Evolutionary conservation across 2,797 vertebrate species (phyloP).

Genomic region (Setipinna tenuifilis): DNA sequence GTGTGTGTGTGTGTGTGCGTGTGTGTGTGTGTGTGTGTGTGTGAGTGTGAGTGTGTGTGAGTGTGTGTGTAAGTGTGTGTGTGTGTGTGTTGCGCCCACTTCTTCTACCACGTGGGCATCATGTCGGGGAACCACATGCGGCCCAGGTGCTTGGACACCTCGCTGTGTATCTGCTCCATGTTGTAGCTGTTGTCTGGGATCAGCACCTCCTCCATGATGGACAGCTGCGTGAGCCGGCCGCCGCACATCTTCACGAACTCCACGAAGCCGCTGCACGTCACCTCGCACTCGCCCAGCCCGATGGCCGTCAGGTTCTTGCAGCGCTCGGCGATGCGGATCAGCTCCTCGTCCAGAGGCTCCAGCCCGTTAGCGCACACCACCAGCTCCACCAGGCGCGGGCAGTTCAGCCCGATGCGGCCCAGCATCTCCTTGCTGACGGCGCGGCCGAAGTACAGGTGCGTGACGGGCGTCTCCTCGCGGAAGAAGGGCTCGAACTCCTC

Average conservation of each 20-base stretch:
- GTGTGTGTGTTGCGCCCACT: background rate
- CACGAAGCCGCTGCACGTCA: conserved; percentile 75
- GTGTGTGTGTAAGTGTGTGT: background rate
- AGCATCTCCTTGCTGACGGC: conserved; percentile 76
- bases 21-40: background rate
- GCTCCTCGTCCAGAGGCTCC: conserved; percentile 74
- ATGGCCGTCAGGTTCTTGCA: conserved; percentile 77
- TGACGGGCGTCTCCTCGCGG: conserved; percentile 75
- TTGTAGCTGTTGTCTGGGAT: conserved; percentile 76
- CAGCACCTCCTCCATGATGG: conserved; percentile 79
- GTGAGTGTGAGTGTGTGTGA: background rate
- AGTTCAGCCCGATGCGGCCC: conserved; percentile 76
- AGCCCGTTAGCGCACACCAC: conserved; percentile 78
- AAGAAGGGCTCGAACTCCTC: conserved; percentile 79
- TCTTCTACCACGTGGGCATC: conserved; percentile 75
- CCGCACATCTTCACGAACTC: conserved; percentile 79
- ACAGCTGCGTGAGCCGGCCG: conserved; percentile 74
- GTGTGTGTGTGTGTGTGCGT: background rate
- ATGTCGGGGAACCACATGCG: conserved; percentile 79
- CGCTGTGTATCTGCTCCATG: conserved; percentile 73
- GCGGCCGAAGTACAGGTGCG: conserved; percentile 76
- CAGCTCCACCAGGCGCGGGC: conserved; percentile 73
- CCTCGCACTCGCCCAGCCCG: conserved; percentile 77
- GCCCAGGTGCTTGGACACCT: conserved; percentile 77
- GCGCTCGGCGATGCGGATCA: conserved; percentile 74